Evolutionary conservation across 2,888 invertebrate species (phyloP), one percentile per base, ranked within the genome.

Genomic region (Spodoptera picta): DNA sequence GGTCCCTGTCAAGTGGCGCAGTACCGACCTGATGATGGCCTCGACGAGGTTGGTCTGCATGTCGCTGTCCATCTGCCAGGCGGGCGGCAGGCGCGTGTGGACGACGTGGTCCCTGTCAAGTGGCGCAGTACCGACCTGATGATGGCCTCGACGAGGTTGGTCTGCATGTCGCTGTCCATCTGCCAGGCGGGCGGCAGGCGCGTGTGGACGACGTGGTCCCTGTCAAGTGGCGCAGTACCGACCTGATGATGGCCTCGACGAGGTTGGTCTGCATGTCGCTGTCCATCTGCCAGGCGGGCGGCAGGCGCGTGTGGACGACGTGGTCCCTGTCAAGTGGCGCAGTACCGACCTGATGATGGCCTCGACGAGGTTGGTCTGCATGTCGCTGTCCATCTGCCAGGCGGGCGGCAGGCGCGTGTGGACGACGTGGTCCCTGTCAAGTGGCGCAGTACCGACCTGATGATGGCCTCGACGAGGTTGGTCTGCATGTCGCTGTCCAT

Each of bases 21-120:
- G 14, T 14, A 14, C 14, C 14, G 14, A 14, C 98, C 98, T 98
- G 82, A 99, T 97, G 82, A 99, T 97, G 36, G 99, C 98, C 91
- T 99, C 99, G 19, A 99, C 98, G 90, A 99, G 97, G 88, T 98
- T 98, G 81, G 97, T 97, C 93, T 98, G 98, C 95, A 98, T 97
- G 91, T 99, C 98, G 10, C 96, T 95, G 85, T 98, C 97, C 97
- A 98, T 97, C 85, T 97, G 96, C 96, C 98, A 98, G 97, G 65
- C 98, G 97, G 67, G 24, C 24, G 24, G 24, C 24, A 24, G 24
- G 24, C 24, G 24, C 24, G 24, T 24, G 24, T 24, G 24, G 24
- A 24, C 24, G 24, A 24, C 24, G 24, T 24, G 24, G 24, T 24
- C 24, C 24, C 24, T 4, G 24, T 4, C 96, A 96, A 14, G 14